Evolutionary conservation across 1,140 invertebrate genomes (phyloP), one percentile per base, ranked within the genome.

Genomic region (Holotrichia oblita): DNA sequence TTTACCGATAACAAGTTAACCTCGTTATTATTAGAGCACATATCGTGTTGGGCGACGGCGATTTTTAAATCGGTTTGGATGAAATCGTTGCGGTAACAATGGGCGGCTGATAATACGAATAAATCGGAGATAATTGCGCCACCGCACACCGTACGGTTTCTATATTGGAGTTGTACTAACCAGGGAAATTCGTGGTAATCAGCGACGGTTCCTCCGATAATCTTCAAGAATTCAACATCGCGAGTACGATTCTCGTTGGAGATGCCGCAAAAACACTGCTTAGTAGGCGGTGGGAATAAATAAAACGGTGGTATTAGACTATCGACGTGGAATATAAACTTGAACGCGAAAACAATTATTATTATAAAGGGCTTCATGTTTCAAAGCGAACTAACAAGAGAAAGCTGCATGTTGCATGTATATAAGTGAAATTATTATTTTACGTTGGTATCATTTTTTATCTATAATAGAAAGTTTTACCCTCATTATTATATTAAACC

Each of bases 121-220:
- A 44, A 12, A 55, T 76, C 75, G 8, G 75, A 76, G 48, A 76
- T 55, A 14, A 76, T 76, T 3, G 75, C 14, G 2, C 75, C 75
- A 20, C 75, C 75, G 20, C 75, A 76, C 6, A 76, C 27, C 8
- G 27, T 44, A 10, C 17, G 7, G 7, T 76, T 76, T 10, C 20
- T 20, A 55, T 76, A 48, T 20, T 24, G 41, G 2, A 76, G 22
- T 3, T 48, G 44, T 22, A 76, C 75, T 22, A 55, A 27, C 75
- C 75, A 76, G 0, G 75, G 75, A 76, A 24, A 76, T 34, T 76
- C 41, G 41, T 76, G 75, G n/a, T 41, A 42, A 24, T n/a, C 41
- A 2, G 44, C 48, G 3, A 17, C 41, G 6, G 14, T 40, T 10
- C 75, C 75, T 20, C 75, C 75, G 14, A 76, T 76, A 4, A 76